Base-by-base conservation (phyloP, 1,140 invertebrate species). In the Leptonema lineaticorne region DNA sequence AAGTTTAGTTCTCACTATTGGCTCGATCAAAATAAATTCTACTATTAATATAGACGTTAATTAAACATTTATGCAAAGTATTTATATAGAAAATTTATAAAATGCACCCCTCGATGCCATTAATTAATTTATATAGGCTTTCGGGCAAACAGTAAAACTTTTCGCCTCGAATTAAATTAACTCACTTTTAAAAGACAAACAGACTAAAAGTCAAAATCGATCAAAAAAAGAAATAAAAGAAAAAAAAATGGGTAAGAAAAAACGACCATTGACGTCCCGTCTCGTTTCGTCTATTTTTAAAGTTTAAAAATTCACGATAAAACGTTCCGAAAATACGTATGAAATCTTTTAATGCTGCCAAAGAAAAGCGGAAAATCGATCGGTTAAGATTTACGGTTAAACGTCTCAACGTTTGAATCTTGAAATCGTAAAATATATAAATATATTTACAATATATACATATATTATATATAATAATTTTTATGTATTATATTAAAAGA, bases 41-140 rank as follows among this genome's bases (percentile, higher is more conserved):
- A 11, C 11, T 33, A 33, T 6, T 33, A 6, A 6, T 33, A 6
- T 33, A 6, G 5, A 6, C 29, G 29, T 5, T 33, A 11, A 5
- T 33, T 33, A 11, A 6, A 33, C 29, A 11, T 6, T 5, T 33
- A 11, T 33, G 29, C 29, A 33, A 33, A 11, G 29, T 33, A 6
- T 33, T 33, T 11, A 11, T 5, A 33, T 7, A 16, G 4, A 16
- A 16, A 16, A 16, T 8, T 48, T 7, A 16, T 16, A 20, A n/a
- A 48, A 16, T 22, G 18, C 26, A 7, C 3, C 1, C 48, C 18
- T 3, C 2, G 18, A 18, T 3, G 26, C 9, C 20, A 11, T 20
- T 59, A 59, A 59, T 59, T 59, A 59, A 59, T 59, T 59, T 59
- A 37, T 59, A 59, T 59, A 59, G 30, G 30, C 30, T 14, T 33